Conservation (phyloP, 2,113 vertebrate species). For the Haemorhous mexicanus region DNA sequence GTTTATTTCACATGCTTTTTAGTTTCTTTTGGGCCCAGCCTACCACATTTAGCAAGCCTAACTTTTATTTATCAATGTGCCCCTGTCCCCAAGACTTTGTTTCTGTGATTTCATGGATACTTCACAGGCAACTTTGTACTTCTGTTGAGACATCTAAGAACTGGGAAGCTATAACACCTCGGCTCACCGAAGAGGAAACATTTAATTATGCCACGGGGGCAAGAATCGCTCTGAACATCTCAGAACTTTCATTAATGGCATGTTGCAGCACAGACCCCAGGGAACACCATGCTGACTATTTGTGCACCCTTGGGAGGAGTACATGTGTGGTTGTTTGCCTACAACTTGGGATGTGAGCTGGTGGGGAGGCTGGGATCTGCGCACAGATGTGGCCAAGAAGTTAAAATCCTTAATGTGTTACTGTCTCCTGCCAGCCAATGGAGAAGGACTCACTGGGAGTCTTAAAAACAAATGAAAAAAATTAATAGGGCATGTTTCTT, state of each 20-base stretch:
- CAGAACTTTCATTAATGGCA: not conserved
- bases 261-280: not conserved
- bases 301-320: not conserved
- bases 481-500: not conserved
- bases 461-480: not conserved
- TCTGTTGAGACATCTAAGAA: not conserved
- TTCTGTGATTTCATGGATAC: not conserved
- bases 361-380: not conserved
- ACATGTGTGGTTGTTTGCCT: not conserved
- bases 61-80: not conserved
- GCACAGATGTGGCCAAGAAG: rapidly evolving
- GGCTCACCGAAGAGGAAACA: not conserved
- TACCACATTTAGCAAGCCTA: not conserved
- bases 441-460: not conserved
- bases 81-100: not conserved
- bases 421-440: not conserved
- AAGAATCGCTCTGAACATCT: not conserved
- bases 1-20: not conserved
- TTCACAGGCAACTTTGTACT: not conserved
- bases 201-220: not conserved
- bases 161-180: not conserved
- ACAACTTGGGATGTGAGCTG: not conserved
- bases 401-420: not conserved
- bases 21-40: not conserved
- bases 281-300: not conserved